Conservation (phyloP, 2,888 invertebrate species). For the Zygaena filipendulae region DNA sequence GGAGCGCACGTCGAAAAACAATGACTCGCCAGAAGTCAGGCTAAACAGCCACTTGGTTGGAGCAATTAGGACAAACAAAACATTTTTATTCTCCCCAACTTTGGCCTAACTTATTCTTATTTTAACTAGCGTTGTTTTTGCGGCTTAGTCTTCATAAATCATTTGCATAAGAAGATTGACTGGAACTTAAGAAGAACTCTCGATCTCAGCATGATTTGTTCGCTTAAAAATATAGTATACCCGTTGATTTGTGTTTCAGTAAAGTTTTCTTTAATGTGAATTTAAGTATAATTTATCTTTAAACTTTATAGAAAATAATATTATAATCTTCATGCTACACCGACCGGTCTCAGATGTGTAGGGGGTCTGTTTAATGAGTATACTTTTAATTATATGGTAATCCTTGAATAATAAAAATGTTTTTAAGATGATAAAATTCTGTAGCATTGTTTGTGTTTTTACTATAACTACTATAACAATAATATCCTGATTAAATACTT, state of each 20-base stretch:
- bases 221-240: constrained; percentile 18
- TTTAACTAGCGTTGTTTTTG: constrained; percentile 20
- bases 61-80: constrained; percentile 66
- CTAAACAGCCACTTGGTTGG: constrained; percentile 62
- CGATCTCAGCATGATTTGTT: constrained; percentile 15
- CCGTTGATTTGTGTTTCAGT: constrained; percentile 23
- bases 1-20: constrained; percentile 55
- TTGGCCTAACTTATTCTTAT: constrained; percentile 14
- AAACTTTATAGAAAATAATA: too few species aligned
- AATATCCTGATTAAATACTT: too few species aligned
- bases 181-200: constrained; percentile 23
- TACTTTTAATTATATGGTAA: too few species aligned
- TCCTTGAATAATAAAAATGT: too few species aligned
- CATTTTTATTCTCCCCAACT: constrained; percentile 51
- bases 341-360: too few species aligned
- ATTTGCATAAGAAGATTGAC: constrained; percentile 39
- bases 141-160: constrained; percentile 30
- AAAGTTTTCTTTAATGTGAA: too few species aligned
- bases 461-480: too few species aligned
- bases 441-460: too few species aligned
- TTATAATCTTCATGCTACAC: too few species aligned
- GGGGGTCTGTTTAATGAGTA: too few species aligned
- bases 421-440: too few species aligned
- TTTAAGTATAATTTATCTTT: too few species aligned
- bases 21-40: constrained; percentile 49